Base-by-base conservation (phyloP, 2,888 invertebrate species). In the Apomyelois bistriatella region DNA sequence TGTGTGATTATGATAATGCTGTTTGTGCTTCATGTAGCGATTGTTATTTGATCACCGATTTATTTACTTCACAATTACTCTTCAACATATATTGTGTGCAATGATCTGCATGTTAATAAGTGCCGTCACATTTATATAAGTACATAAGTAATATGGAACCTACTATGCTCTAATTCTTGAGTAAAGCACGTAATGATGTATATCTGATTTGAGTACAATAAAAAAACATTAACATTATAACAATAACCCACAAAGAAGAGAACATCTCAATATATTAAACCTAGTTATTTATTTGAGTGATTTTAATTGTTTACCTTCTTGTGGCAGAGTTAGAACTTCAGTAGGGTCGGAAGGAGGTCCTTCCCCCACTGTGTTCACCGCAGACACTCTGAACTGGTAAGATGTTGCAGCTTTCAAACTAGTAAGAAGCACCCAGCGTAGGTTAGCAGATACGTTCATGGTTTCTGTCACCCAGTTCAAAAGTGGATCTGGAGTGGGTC, bases 331-430 rank as follows among this genome's bases (percentile, higher is more conserved):
- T 52, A 99, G 93, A 51, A 96, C 93, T 72, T 97, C 97, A 61
- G 97, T 97, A 0, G 98, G 95, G 55, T 95, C 95, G 0, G 98
- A 98, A 1, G 97, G 94, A 0, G 95, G 94, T 2, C 99, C 99
- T 76, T 98, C 97, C 0, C 99, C 99, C 0, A 99, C 98, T 48
- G 95, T 95, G 83, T 99, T 99, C 9, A 98, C 95, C 10, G 99
- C 98, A 59, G 96, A 96, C n/a, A 99, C 96, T 58, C 99, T 92
- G 84, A 99, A 99, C 80, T 98, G 98, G 82, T 99, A 99, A 0
- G 96, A 95, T 0, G 97, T 95, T 0, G 99, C 98, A 0, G 99
- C 99, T 82, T 97, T 97, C 47, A 99, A 90, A 73, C 95, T 96
- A 40, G 94, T 94, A 48, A 99, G 88, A 36, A 97, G 80, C 9